Base-by-base conservation (phyloP, 2,888 invertebrate species). In the Cheilosia vernalis region DNA sequence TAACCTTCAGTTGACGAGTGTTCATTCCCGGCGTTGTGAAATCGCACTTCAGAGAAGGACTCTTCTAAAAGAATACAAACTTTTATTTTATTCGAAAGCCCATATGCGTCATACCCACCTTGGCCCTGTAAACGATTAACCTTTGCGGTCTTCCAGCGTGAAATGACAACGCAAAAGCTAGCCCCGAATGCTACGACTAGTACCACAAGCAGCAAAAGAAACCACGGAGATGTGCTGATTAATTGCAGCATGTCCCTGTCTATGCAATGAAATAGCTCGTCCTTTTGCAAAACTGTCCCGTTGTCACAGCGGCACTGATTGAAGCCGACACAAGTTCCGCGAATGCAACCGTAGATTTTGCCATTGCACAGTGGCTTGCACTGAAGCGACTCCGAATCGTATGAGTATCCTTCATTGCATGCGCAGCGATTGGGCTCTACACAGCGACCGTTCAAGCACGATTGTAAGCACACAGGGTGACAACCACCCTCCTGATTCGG, bases 291-390 rank as follows among this genome's bases (percentile, higher is more conserved):
- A 30, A 33, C 19, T n/a, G 21, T 63, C 0, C 21, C 69, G 4
- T 40, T 61, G n/a, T 63, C 44, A 40, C 83, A 84, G 2, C 49
- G 63, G 30, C 79, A 83, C 49, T 83, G 61, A 63, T 79, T 73
- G 10, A 61, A 42, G 9, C 49, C 83, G 21, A 79, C 33, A 24
- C 83, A 83, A 30, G 56, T 63, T 53, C 83, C 83, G 2, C 44
- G 21, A 15, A 73, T 44, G 51, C 83, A 83, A 4, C 73, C 83
- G 24, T 83, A 55, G 1, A 73, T 58, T 17, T 69, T 56, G 4
- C 84, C 79, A 74, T 80, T 64, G 33, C 84, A 84, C 19, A 74
- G 19, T 0, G 84, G 84, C 10, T 42, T 74, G 13, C 84, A 84
- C 19, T 53, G 49, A 42, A 6, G 27, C 0, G 44, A 13, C 4